phyloP scores from a whole-genome alignment of 2,888 invertebrate species.

The Epinotia ramella region DNA sequence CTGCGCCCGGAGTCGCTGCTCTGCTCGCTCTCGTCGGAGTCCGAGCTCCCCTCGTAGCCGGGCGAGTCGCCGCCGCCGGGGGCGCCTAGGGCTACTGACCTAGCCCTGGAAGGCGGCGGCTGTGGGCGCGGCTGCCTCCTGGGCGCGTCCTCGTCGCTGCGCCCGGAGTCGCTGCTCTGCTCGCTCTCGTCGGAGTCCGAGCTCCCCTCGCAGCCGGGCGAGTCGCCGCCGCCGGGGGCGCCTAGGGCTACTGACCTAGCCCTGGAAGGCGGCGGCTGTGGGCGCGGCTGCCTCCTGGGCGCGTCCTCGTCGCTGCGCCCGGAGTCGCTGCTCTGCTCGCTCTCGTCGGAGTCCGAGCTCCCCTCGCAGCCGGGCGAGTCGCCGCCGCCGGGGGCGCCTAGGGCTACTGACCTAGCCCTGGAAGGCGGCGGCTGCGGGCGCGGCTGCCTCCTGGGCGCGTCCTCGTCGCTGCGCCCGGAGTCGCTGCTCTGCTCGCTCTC shows the following conservation, averaged over 20 bases:
- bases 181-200: constrained; percentile 69
- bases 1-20: constrained; percentile 71
- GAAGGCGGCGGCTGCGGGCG: constrained; percentile 48
- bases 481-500: constrained; percentile 73
- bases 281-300: constrained; percentile 54
- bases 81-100: constrained; percentile 67
- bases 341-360: constrained; percentile 66
- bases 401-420: constrained; percentile 50
- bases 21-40: constrained; percentile 70
- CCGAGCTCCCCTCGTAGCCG: constrained; percentile 64
- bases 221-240: constrained; percentile 62
- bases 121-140: constrained; percentile 51
- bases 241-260: constrained; percentile 64
- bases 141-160: constrained; percentile 71
- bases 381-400: constrained; percentile 68
- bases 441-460: constrained; percentile 57
- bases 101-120: constrained; percentile 48
- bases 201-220: constrained; percentile 63
- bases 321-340: constrained; percentile 72
- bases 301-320: constrained; percentile 72
- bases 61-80: constrained; percentile 61
- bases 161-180: constrained; percentile 70
- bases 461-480: constrained; percentile 73
- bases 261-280: constrained; percentile 47
- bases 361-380: constrained; percentile 62